Percentiles rank a stretch among this genome's conserved stretches.
Conservation (phyloP, 2,797 vertebrate genomes). For the Oophaga sylvatica region DNA sequence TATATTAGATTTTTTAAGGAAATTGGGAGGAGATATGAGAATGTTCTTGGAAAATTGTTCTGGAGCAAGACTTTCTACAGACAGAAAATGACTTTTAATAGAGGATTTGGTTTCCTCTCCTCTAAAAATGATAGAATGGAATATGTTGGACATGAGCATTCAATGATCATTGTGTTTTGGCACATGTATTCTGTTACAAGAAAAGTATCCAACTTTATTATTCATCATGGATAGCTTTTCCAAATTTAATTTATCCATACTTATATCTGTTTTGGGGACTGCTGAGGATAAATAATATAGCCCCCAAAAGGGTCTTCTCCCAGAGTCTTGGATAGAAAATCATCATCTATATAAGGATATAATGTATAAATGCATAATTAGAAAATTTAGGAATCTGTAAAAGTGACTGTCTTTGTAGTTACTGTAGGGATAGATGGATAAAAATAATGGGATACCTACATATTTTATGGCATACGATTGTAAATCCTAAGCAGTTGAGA, state of each 20-base stretch:
- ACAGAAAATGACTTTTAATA: conserved; percentile 20
- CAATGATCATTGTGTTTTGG: conserved; percentile 8
- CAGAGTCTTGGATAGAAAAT: too few species aligned
- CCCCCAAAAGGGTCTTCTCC: too few species aligned
- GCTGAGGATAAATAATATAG: too few species aligned
- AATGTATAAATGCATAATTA: too few species aligned
- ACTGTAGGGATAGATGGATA: too few species aligned
- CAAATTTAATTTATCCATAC: neutral
- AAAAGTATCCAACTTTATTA: neutral
- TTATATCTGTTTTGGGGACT: neutral
- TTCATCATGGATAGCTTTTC: neutral
- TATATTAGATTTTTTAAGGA: conserved; percentile 51
- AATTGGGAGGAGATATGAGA: conserved; percentile 34
- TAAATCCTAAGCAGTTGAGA: too few species aligned
- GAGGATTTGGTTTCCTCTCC: conserved; percentile 34
- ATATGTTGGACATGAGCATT: conserved; percentile 33
- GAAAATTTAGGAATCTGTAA: too few species aligned
- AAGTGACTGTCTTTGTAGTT: too few species aligned
- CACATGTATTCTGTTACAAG: neutral
- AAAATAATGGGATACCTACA: too few species aligned
- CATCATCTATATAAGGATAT: too few species aligned
- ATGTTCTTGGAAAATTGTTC: conserved; percentile 41
- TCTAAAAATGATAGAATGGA: conserved; percentile 20
- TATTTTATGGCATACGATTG: too few species aligned
- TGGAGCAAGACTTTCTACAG: conserved; percentile 19